A percentile compares a stretch with the other conserved stretches of the same genome.
Conservation (phyloP, 2,797 vertebrate species). For the Rhinogobio ventralis region DNA sequence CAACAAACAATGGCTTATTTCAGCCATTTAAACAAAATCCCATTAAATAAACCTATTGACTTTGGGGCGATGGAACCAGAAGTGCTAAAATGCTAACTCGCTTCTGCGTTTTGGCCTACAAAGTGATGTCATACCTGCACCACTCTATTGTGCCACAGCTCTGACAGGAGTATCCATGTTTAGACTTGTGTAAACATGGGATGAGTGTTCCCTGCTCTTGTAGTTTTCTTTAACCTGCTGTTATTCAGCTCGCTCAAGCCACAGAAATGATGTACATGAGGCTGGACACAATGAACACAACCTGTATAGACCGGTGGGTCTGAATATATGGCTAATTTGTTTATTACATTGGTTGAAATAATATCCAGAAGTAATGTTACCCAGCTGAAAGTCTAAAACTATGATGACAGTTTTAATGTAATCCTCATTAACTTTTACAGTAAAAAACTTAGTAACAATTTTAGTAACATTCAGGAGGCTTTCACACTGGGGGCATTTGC, state of each 20-base stretch:
- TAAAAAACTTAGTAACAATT: background rate
- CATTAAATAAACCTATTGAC: too few species aligned
- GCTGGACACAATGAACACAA: slow-evolving; percentile 97
- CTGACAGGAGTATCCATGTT: background rate
- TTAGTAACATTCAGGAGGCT: background rate
- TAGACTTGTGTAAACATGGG: background rate
- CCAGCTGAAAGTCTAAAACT: slow-evolving; percentile 1
- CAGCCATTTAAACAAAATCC: too few species aligned
- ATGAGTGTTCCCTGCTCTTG: background rate
- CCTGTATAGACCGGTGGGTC: slow-evolving; percentile 90
- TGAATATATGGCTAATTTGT: background rate
- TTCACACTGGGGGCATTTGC: background rate
- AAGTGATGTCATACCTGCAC: too few species aligned
- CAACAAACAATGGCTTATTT: too few species aligned
- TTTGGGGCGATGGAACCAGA: too few species aligned
- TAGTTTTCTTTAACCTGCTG: slow-evolving; percentile 74
- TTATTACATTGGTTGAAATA: background rate
- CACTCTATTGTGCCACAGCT: background rate
- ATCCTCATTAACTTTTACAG: background rate
- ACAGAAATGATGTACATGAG: slow-evolving; percentile 99
- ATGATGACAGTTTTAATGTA: background rate
- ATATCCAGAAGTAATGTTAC: background rate
- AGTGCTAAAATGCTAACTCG: too few species aligned
- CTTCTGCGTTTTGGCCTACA: too few species aligned
- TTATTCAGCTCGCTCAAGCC: slow-evolving; percentile 90